These are phyloP conservation scores for Rhynchomys soricoides DNA, from an alignment of 2,113 vertebrate genomes.

Conservation along the genomic window DNA sequence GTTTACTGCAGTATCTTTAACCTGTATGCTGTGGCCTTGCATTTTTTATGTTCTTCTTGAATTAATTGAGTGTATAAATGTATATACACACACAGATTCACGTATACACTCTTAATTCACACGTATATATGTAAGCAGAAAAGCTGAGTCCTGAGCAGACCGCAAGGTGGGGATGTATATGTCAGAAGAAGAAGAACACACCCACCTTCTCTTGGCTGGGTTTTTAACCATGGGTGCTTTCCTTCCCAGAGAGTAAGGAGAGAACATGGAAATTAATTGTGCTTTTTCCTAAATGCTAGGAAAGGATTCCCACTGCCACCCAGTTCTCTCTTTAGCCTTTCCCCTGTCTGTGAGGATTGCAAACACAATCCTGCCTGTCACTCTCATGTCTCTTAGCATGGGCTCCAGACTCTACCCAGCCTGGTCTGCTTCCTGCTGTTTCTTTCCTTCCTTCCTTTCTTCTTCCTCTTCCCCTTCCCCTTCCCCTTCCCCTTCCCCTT, in stretches of 20 bases:
- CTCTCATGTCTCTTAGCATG: background rate
- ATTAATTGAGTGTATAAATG: background rate
- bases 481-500: no score
- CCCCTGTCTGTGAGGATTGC: background rate
- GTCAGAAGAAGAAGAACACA: background rate
- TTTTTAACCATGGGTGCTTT: background rate
- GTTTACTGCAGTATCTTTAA: background rate
- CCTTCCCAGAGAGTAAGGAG: background rate
- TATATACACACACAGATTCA: background rate
- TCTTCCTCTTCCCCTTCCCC: no score
- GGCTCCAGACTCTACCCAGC: background rate
- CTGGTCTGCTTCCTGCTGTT: background rate
- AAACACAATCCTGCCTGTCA: background rate
- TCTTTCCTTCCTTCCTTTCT: no score
- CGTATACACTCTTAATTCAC: background rate
- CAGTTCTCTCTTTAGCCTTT: no score
- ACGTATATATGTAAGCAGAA: background rate
- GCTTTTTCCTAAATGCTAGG: background rate
- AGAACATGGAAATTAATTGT: background rate
- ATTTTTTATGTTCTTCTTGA: background rate
- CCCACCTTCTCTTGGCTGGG: background rate
- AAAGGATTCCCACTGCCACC: rapidly evolving
- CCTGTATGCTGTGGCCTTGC: background rate
- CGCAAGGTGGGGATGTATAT: constrained; percentile 56
- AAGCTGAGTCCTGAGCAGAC: background rate